These are phyloP conservation scores for Mythimna ferrago DNA, from an alignment of 2,888 invertebrate genomes.

Conservation along the genomic window DNA sequence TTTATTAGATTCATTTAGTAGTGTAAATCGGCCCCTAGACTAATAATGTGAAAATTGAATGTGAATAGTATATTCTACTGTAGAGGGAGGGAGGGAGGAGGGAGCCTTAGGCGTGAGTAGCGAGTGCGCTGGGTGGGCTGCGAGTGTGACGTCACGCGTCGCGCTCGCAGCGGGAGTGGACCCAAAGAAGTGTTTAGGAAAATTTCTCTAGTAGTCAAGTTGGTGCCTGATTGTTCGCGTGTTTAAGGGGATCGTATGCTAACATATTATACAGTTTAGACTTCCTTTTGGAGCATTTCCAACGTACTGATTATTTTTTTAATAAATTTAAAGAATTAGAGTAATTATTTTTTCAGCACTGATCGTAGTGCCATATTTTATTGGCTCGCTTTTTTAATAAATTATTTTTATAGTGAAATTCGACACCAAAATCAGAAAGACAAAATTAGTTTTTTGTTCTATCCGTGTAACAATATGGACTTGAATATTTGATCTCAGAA, in stretches of 20 bases:
- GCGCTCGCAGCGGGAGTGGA: slow-evolving; percentile 67
- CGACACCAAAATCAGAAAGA: slow-evolving; percentile 88
- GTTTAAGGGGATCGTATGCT: slow-evolving; percentile 76
- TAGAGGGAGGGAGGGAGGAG: slow-evolving; percentile 58
- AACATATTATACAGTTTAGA: slow-evolving; percentile 70
- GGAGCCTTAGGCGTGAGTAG: slow-evolving; percentile 71
- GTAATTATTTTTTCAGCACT: slow-evolving; percentile 87
- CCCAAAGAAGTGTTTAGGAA: slow-evolving; percentile 84
- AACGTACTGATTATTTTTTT: slow-evolving; percentile 89
- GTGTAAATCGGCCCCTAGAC: slow-evolving; percentile 74
- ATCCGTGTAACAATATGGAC: slow-evolving; percentile 81
- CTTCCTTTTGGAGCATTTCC: slow-evolving; percentile 84
- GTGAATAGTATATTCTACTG: slow-evolving; percentile 63
- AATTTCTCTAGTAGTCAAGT: slow-evolving; percentile 86
- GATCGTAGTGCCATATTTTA: slow-evolving; percentile 89
- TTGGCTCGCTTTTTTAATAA: slow-evolving; percentile 85
- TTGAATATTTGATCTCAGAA: slow-evolving; percentile 88
- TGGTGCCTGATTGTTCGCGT: slow-evolving; percentile 87
- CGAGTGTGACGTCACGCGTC: slow-evolving; percentile 32
- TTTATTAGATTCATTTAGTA: slow-evolving; percentile 76
- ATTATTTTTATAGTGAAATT: slow-evolving; percentile 87
- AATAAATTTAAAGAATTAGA: slow-evolving; percentile 84
- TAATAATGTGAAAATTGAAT: slow-evolving; percentile 68
- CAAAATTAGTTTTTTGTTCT: slow-evolving; percentile 79
- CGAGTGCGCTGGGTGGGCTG: slow-evolving; percentile 7